Evolutionary conservation across 2,113 vertebrate genomes (phyloP).

Genomic region (Pithys albifrons): DNA sequence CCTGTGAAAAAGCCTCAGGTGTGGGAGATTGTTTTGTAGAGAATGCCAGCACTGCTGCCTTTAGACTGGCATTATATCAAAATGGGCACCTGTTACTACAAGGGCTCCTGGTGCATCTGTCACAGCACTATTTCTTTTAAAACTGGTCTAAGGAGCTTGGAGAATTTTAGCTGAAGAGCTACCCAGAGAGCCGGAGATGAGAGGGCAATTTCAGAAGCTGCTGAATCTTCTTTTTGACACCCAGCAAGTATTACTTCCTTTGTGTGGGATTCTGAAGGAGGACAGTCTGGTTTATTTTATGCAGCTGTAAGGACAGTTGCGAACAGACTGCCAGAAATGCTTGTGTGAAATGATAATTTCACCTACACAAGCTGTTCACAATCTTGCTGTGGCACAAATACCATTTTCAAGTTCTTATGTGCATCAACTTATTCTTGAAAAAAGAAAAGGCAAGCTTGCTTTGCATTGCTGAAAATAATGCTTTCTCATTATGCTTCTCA

Average conservation of each 20-base stretch:
- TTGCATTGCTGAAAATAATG: background rate
- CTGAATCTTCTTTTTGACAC: background rate
- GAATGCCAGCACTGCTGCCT: background rate
- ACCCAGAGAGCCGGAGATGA: background rate
- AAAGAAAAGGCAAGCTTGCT: background rate
- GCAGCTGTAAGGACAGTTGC: background rate
- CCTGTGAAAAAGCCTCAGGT: background rate
- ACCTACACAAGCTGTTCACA: background rate
- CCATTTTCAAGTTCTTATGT: rapidly evolving
- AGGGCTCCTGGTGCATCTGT: background rate
- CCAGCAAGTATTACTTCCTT: background rate
- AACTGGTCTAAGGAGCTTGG: background rate
- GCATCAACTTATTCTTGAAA: background rate
- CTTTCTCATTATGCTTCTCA: background rate
- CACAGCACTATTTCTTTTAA: background rate
- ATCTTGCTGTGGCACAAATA: rapidly evolving
- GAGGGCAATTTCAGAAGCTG: background rate
- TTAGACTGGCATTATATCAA: background rate
- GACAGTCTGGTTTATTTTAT: background rate
- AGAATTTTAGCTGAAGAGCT: background rate
- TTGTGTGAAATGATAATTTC: background rate
- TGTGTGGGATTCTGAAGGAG: background rate
- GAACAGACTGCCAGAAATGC: background rate
- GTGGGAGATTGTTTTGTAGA: background rate
- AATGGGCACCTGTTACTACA: background rate